Base-by-base conservation (phyloP, 2,888 invertebrate genomes). In the Brachypterus glaber region DNA sequence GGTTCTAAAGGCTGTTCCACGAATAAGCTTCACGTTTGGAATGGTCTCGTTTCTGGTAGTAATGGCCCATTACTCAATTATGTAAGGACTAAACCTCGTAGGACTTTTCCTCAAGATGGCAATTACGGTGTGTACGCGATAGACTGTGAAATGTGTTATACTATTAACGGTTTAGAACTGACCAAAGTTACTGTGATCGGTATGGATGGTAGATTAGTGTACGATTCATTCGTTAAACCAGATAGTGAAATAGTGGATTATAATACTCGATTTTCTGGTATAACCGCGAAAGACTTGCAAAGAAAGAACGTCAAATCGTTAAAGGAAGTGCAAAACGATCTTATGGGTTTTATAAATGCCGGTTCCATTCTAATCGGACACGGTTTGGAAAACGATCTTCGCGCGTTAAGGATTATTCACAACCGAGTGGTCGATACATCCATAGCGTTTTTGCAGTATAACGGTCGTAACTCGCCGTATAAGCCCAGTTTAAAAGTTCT, bases 71-170 rank as follows among this genome's bases (percentile, higher is more conserved):
- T 5, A 11, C 7, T 24, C 15, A 37, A 30, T 3, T 43, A 31
- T 15, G 35, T 40, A n/a, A 17, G 25, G 3, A 45, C 45, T 1
- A 25, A n/a, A 25, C 37, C 35, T 2, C 37, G 40, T 3, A 33
- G 16, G 86, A 74, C 55, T 3, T 44, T 42, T 9, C 68, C 71
- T 4, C 65, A 67, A 17, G 73, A 76, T 38, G 63, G 62, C 0
- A 60, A 66, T 42, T 64, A 62, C 39, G 68, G 69, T 0, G 77
- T 87, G 2, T 92, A 81, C 63, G 87, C 90, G 1, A 61, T 97
- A 15, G 98, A 98, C 66, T 93, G 96, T 62, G 97, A 98, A 69
- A 97, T 96, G 96, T 88, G 89, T 52, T 95, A 84, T 62, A 95
- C 95, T 3, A 79, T 79, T 1, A 70, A 72, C 13, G 96, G 96